These are phyloP conservation scores for Papilio elwesi DNA, from an alignment of 2,888 invertebrate genomes.

Conservation along the genomic window DNA sequence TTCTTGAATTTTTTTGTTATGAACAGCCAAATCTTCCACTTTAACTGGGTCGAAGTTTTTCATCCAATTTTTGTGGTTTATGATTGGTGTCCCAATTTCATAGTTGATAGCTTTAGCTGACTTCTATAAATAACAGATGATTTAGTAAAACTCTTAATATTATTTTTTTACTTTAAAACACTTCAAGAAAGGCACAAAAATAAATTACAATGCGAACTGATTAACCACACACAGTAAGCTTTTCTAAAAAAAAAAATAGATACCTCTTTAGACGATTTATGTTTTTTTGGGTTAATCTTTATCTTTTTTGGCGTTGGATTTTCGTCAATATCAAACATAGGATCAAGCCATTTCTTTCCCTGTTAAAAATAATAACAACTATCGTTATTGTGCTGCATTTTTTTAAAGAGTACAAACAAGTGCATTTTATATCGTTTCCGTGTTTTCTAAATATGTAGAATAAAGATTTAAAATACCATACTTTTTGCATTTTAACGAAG, in stretches of 20 bases:
- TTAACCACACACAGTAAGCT: background rate
- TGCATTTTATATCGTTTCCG: no score
- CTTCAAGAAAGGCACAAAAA: background rate
- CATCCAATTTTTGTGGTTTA: constrained; percentile 81
- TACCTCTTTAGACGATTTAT: constrained; percentile 43
- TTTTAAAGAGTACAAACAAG: no score
- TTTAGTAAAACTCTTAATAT: no score
- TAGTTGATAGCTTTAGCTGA: constrained; percentile 19
- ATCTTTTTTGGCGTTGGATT: constrained; percentile 54
- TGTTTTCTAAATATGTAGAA: background rate
- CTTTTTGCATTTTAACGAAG: constrained; percentile 28
- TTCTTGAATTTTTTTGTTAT: constrained; percentile 90
- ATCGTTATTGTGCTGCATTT: background rate
- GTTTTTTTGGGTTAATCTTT: constrained; percentile 42
- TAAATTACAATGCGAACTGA: background rate
- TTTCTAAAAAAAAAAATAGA: background rate
- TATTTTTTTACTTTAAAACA: no score
- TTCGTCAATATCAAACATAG: constrained; percentile 70
- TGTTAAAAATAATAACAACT: constrained; percentile 44
- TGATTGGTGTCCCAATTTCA: constrained; percentile 41
- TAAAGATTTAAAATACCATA: background rate
- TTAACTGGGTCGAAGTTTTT: constrained; percentile 84
- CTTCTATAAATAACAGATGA: constrained; percentile 32
- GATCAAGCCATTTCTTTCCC: constrained; percentile 74
- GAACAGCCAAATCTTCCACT: constrained; percentile 87